phyloP scores from a whole-genome alignment of 1,140 invertebrate genomes.

The Helicoverpa armigera region DNA sequence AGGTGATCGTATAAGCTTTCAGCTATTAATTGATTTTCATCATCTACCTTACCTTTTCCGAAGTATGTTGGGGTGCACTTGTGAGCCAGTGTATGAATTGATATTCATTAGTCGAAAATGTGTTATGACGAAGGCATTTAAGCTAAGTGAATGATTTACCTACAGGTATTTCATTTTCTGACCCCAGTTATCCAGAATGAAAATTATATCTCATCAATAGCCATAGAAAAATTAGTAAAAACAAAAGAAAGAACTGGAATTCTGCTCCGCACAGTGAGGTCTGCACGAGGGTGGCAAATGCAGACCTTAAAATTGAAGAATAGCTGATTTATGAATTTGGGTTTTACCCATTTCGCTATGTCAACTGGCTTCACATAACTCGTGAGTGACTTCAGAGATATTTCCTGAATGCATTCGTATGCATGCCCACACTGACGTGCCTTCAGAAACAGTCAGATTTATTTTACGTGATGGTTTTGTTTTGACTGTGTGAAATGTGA shows the following conservation, averaged over 20 bases:
- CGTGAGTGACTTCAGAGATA: not conserved
- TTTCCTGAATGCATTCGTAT: not conserved
- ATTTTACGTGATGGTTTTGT: not conserved
- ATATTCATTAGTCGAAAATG: too few relatives aligned
- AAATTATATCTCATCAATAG: too few relatives aligned
- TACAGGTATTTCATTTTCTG: too few relatives aligned
- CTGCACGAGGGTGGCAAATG: not conserved
- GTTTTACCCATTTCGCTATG: not conserved
- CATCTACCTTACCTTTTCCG: too few relatives aligned
- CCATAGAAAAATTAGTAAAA: too few relatives aligned
- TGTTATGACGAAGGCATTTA: too few relatives aligned
- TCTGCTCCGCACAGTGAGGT: not conserved
- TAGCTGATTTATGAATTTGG: constrained; percentile 6
- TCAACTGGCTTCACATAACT: not conserved
- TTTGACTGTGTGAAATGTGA: not conserved
- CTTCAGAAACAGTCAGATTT: not conserved
- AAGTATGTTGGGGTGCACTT: too few relatives aligned
- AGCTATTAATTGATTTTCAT: too few relatives aligned
- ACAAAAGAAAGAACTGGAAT: not conserved
- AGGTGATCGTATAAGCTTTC: too few relatives aligned
- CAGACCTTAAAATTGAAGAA: not conserved
- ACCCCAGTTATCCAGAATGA: too few relatives aligned
- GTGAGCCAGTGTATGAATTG: too few relatives aligned
- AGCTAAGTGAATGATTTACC: too few relatives aligned
- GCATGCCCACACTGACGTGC: not conserved